Conservation (phyloP, 2,888 invertebrate genomes). For the Smittia aterrima region DNA sequence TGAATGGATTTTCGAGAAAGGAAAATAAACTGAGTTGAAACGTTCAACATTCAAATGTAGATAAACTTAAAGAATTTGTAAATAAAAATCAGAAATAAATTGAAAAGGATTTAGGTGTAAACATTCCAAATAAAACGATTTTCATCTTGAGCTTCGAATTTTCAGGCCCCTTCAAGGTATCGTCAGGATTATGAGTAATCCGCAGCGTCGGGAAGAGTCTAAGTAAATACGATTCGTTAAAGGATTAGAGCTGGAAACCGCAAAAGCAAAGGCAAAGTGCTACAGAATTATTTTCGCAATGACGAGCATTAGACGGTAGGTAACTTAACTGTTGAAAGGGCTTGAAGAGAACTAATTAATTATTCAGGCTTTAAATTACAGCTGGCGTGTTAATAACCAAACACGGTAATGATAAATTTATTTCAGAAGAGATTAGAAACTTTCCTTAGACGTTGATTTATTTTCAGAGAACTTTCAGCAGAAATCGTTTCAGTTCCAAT, state of each 20-base stretch:
- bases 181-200: not conserved
- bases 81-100: slow-evolving; percentile 6
- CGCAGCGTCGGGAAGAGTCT: not conserved
- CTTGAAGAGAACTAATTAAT: not conserved
- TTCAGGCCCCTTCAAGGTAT: not conserved
- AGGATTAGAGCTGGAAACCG: not conserved
- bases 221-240: not conserved
- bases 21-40: too few species aligned
- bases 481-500: too few species aligned
- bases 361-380: not conserved
- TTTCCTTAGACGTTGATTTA: too few species aligned
- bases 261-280: slow-evolving; percentile 13
- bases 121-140: not conserved
- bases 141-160: not conserved
- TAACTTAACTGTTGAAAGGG: slow-evolving; percentile 1
- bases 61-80: slow-evolving; percentile 25
- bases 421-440: too few species aligned
- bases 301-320: not conserved
- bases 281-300: not conserved
- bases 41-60: slow-evolving; percentile 5
- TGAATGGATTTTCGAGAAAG: not conserved
- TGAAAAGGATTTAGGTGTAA: slow-evolving; percentile 14
- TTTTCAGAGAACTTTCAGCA: too few species aligned
- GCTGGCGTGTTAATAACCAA: not conserved
- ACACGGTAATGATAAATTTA: not conserved